Conservation (phyloP, 2,888 invertebrate species). For the Nephrotoma guestfalica region DNA sequence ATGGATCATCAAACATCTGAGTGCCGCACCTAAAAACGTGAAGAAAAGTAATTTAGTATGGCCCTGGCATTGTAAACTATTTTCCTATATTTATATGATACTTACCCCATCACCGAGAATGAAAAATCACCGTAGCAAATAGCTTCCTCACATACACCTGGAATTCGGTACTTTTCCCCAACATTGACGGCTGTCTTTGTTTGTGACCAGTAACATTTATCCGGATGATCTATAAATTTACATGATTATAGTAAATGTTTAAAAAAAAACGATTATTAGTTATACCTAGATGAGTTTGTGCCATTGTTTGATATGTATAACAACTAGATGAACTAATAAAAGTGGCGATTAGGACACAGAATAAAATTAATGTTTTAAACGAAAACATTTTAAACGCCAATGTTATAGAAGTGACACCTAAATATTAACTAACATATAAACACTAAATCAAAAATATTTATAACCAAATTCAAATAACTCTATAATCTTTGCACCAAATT, state of each 20-base stretch:
- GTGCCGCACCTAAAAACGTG: neutral
- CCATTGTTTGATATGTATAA: neutral
- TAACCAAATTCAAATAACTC: neutral
- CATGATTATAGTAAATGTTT: neutral
- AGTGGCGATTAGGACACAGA: neutral
- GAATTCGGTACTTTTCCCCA: neutral
- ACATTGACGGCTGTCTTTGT: neutral
- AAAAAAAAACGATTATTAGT: neutral
- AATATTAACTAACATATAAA: neutral
- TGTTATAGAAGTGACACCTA: neutral
- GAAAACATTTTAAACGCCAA: neutral
- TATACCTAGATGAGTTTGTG: neutral
- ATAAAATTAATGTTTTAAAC: neutral
- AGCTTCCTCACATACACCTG: neutral
- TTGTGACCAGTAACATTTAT: neutral
- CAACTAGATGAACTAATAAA: neutral
- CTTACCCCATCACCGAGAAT: neutral
- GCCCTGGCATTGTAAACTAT: neutral
- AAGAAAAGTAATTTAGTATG: neutral
- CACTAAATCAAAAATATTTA: neutral
- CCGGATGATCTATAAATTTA: neutral
- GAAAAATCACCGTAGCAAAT: neutral
- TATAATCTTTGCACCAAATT: neutral
- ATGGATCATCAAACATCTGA: neutral
- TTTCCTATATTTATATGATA: neutral